A percentile compares a stretch with the other conserved stretches of the same genome.
Evolutionary conservation across 2,888 invertebrate species (phyloP).

Genomic region (Beris chalybata): DNA sequence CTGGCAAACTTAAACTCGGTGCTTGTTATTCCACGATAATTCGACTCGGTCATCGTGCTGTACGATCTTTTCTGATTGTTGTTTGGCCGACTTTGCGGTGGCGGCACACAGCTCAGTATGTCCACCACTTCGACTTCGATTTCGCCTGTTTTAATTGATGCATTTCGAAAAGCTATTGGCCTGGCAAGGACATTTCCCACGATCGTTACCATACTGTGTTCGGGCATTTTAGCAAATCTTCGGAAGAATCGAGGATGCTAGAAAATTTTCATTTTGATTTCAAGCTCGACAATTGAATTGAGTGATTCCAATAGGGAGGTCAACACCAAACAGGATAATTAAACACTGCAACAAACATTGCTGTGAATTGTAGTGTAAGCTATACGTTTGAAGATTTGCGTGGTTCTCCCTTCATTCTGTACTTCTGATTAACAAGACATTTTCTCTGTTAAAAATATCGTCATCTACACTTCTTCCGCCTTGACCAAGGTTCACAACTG

Average conservation of each 20-base stretch:
- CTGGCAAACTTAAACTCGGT: constrained; percentile 56
- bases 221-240: constrained; percentile 55
- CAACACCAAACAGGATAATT: too few relatives aligned
- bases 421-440: too few relatives aligned
- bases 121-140: constrained; percentile 56
- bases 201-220: constrained; percentile 53
- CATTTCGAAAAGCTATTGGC: constrained; percentile 53
- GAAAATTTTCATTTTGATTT: not conserved
- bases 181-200: constrained; percentile 52
- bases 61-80: constrained; percentile 51
- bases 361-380: too few relatives aligned
- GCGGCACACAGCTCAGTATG: constrained; percentile 48
- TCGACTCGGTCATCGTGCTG: constrained; percentile 50
- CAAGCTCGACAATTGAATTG: too few relatives aligned
- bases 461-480: too few relatives aligned
- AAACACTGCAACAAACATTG: too few relatives aligned
- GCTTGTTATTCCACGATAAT: constrained; percentile 51
- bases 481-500: too few relatives aligned
- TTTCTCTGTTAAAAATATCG: too few relatives aligned
- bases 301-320: too few relatives aligned
- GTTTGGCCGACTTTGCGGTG: constrained; percentile 36
- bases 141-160: constrained; percentile 56
- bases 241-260: constrained; percentile 54
- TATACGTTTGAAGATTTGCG: too few relatives aligned
- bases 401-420: too few relatives aligned